Conservation (phyloP, 2,797 vertebrate genomes). For the Tragelaphus oryx region DNA sequence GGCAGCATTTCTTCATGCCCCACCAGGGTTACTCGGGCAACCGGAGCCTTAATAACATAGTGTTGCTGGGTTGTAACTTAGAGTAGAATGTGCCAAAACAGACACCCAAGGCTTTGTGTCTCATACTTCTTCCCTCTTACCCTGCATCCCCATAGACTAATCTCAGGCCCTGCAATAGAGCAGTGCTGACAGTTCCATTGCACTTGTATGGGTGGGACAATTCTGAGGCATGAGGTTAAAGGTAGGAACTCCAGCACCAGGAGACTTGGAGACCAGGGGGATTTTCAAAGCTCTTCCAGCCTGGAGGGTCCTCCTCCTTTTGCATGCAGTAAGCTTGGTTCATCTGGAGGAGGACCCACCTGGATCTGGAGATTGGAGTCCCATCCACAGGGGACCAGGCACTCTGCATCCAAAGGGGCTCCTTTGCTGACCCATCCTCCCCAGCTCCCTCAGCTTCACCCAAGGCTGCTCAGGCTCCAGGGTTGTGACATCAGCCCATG, state of each 20-base stretch:
- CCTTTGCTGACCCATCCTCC: background rate
- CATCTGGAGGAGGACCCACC: background rate
- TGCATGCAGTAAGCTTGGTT: background rate
- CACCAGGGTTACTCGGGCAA: background rate
- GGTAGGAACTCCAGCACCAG: background rate
- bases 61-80: background rate
- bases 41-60: background rate
- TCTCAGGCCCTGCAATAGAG: background rate
- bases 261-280: background rate
- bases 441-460: background rate
- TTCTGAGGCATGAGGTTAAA: background rate
- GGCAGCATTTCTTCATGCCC: background rate
- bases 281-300: background rate
- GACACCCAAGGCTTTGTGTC: background rate
- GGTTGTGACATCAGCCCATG: background rate
- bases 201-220: background rate
- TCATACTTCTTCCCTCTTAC: background rate
- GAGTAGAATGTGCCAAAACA: background rate
- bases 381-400: background rate
- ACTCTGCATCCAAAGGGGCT: background rate
- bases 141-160: background rate
- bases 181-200: background rate
- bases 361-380: background rate
- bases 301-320: background rate
- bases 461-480: background rate